phyloP scores from a whole-genome alignment of 1,140 invertebrate genomes.

The Ceratina calcarata region DNA sequence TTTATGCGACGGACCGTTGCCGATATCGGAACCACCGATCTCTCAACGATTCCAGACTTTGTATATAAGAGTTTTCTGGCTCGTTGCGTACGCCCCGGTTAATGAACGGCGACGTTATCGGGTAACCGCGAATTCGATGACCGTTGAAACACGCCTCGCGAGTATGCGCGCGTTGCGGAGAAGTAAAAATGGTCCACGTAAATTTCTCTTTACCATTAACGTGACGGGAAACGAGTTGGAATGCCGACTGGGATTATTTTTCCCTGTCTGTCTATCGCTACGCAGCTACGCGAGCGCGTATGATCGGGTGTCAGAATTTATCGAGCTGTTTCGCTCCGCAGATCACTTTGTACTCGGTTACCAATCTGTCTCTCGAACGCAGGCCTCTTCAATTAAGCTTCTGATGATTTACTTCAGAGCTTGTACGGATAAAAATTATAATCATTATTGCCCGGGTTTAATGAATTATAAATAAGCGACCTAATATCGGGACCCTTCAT shows the following conservation, averaged over 20 bases:
- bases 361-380: not conserved
- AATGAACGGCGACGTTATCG: constrained; percentile 42
- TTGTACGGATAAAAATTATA: no score
- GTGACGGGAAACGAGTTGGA: constrained; percentile 44
- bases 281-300: not conserved
- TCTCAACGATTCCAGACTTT: constrained; percentile 1
- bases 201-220: constrained; percentile 52
- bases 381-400: no score
- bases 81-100: not conserved
- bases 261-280: not conserved
- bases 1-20: constrained; percentile 29
- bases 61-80: not conserved
- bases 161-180: not conserved
- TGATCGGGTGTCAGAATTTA: constrained; percentile 26
- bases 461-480: no score
- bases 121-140: constrained; percentile 31
- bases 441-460: no score
- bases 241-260: constrained; percentile 40
- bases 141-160: constrained; percentile 31
- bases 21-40: constrained; percentile 34
- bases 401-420: no score
- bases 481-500: no score
- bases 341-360: not conserved
- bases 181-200: not conserved
- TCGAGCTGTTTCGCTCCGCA: not conserved